Evolutionary conservation across 2,797 vertebrate species (phyloP).

Genomic region (Centroberyx gerrardi): DNA sequence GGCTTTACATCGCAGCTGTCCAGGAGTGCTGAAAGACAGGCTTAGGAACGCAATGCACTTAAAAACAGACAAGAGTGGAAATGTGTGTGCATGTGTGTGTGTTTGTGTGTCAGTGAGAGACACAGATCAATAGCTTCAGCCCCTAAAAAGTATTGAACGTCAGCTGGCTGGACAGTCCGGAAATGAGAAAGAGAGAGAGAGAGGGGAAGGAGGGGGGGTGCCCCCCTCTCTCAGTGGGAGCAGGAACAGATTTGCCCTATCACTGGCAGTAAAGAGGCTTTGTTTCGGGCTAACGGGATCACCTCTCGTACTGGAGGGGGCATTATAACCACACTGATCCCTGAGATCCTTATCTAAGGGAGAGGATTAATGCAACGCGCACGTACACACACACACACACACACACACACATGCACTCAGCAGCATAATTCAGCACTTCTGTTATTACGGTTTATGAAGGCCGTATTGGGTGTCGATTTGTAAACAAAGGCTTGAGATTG

Average conservation of each 20-base stretch:
- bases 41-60: conserved; percentile 79
- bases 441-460: too few relatives aligned
- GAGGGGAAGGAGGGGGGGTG: not conserved
- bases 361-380: conserved; percentile 49
- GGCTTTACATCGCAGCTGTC: conserved; percentile 67
- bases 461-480: not conserved
- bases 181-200: conserved; percentile 73
- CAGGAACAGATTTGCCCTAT: conserved; percentile 87
- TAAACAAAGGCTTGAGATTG: conserved; percentile 2
- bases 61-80: conserved; percentile 69
- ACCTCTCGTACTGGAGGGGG: conserved; percentile 81
- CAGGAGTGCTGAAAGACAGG: conserved; percentile 77
- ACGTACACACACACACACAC: conserved; percentile 12
- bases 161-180: conserved; percentile 75
- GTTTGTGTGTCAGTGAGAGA: conserved; percentile 44
- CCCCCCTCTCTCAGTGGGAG: conserved; percentile 51
- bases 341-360: conserved; percentile 75
- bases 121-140: conserved; percentile 77
- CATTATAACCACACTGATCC: conserved; percentile 85
- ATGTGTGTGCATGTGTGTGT: conserved; percentile 47
- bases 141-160: conserved; percentile 82
- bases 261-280: conserved; percentile 88
- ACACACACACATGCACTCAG: not conserved
- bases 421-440: not conserved
- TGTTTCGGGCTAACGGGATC: conserved; percentile 87